These are phyloP conservation scores for Pseudopipra pipra DNA, from an alignment of 2,113 vertebrate genomes.

Conservation along the genomic window DNA sequence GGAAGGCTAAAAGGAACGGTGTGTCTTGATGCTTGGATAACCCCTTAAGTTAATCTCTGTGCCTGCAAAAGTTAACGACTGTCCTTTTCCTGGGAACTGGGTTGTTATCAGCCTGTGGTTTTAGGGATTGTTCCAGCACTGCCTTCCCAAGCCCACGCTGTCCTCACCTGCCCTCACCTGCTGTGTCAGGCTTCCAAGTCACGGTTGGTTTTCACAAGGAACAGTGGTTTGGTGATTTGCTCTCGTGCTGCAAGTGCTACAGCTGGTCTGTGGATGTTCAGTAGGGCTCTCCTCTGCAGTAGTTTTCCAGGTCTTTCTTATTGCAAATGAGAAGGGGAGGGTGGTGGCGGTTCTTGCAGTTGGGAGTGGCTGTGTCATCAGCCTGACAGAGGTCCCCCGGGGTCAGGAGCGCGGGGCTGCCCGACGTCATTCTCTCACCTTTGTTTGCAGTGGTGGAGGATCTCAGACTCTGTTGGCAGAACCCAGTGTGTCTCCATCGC, in stretches of 20 bases:
- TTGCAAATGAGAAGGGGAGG: background rate
- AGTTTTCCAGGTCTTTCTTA: background rate
- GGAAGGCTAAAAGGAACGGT: background rate
- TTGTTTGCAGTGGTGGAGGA: background rate
- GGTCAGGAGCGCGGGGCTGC: background rate
- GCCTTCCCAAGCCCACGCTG: background rate
- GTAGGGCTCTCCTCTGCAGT: background rate
- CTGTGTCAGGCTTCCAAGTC: background rate
- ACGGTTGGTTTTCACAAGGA: background rate
- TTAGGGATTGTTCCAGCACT: background rate
- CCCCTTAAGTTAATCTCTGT: background rate
- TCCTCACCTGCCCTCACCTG: background rate
- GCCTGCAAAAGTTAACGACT: background rate
- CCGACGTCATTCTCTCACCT: fast-evolving
- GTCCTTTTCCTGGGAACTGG: background rate
- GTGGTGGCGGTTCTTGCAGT: background rate
- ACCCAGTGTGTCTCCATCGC: fast-evolving
- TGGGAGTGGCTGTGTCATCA: fast-evolving
- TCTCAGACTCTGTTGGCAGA: background rate
- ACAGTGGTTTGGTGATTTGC: background rate
- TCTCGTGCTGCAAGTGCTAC: background rate
- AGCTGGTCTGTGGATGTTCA: background rate
- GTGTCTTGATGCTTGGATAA: background rate
- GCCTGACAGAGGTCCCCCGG: background rate
- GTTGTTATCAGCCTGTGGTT: fast-evolving